Evolutionary conservation across 1,140 invertebrate species (phyloP), one percentile per base, ranked within the genome.

Genomic region (Muscidifurax raptorellus): DNA sequence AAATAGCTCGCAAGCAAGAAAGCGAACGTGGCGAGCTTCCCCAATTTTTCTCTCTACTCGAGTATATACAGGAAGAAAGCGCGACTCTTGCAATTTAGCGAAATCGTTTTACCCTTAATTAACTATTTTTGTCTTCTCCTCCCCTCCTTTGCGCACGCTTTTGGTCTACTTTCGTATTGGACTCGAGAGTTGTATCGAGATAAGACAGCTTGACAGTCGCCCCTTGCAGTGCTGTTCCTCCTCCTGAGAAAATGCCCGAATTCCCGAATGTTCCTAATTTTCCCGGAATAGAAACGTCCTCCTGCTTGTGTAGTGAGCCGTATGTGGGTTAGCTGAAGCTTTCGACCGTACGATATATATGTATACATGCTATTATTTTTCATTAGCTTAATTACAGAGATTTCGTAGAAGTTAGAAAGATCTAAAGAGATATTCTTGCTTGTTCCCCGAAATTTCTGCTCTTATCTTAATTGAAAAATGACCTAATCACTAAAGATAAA

Each of bases 111-210:
- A n/a, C 52, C 36, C 32, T 79, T 79, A 79, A 79, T 79, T 79
- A 79, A 79, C 77, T 36, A 79, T 79, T 67, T 79, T 79, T 18
- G 59, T 67, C 77, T 79, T 67, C 77, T 47, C 36, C 36, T 12
- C 36, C 36, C 27, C 71, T 32, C 32, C 18, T 74, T 12, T 28
- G 0, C 74, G 0, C 52, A 18, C 52, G 22, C 22, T n/a, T 59
- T 59, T 47, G 74, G 27, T 27, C 27, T 77, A 28, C 75, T 77
- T 77, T 77, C 28, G 44, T 77, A 77, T 64, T 47, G 44, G 13
- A 64, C 10, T 77, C 47, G 47, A 44, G 25, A 77, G 44, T 59
- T 64, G 75, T 77, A 77, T 77, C 75, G 47, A 64, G 47, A 77
- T 77, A 77, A 77, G 75, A 72, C 30, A 27, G 75, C 52, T 59